Percentiles rank a stretch among this genome's conserved stretches.
Evolutionary conservation across 2,888 invertebrate genomes (phyloP).

Genomic region (Rapana venosa): DNA sequence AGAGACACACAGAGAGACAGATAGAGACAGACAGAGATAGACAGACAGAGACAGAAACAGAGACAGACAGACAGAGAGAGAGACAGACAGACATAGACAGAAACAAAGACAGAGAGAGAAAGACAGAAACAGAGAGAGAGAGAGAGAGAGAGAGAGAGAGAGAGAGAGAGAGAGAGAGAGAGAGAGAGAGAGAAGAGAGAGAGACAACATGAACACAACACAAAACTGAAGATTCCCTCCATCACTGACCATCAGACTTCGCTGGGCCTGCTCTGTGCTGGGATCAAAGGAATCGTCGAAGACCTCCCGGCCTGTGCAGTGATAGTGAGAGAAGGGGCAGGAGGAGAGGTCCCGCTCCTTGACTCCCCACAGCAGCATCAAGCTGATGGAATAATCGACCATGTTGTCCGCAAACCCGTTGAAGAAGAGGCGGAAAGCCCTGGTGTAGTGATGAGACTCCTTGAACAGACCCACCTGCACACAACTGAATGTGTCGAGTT

Average conservation of each 20-base stretch:
- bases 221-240: not conserved
- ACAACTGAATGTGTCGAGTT: no score
- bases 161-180: no score
- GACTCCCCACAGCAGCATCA: conserved; percentile 68
- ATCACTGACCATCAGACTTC: conserved; percentile 53
- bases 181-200: no score
- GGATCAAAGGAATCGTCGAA: conserved; percentile 70
- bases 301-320: conserved; percentile 62
- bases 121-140: no score
- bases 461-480: conserved; percentile 64
- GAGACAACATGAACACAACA: no score
- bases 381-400: conserved; percentile 45
- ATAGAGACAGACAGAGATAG: no score
- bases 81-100: no score
- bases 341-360: conserved; percentile 55
- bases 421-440: conserved; percentile 54
- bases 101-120: no score
- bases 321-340: conserved; percentile 58
- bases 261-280: conserved; percentile 65
- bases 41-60: no score
- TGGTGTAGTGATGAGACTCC: conserved; percentile 61
- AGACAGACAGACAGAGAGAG: no score
- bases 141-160: no score
- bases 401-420: conserved; percentile 58
- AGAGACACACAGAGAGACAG: no score